Evolutionary conservation across 2,797 vertebrate genomes (phyloP), one percentile per base, ranked within the genome.

Genomic region (Cirrhinus mrigala): DNA sequence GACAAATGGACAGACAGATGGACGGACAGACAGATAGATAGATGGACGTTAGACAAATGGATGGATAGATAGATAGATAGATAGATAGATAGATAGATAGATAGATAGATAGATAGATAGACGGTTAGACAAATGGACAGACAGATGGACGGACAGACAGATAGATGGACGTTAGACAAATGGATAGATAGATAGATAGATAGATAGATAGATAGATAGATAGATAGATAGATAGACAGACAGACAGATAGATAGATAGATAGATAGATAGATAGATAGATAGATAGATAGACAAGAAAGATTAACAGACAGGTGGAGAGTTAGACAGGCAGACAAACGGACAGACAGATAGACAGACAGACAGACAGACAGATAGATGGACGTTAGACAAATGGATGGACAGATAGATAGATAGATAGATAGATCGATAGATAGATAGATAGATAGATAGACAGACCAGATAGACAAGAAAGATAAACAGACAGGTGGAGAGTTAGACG

Each of bases 1-100:
- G 24, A 27, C 0, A 27, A 0, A 62, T 0, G 3, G 1, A 50
- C 8, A 1, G 48, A 50, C 0, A 50, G 33, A 37, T 5, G 2
- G 15, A 37, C 4, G 33, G 46, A 48, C 46, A 1, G 11, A 48
- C 3, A 22, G 54, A 20, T 1, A 58, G 22, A 58, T 0, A 58
- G 54, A 22, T 1, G 22, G 33, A 33, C 3, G 3, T 3, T 3
- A 33, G 3, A 33, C 33, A 33, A 33, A 33, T 33, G 33, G 33
- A 33, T 33, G 33, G 33, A 37, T 4, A 58, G 56, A n/a, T 0
- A 58, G 20, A 58, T 0, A 58, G 54, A n/a, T 0, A 29, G 27
- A 3, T 9, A 2, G 12, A 27, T 1, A 16, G 22, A 58, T 7
- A n/a, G 11, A 22, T 1, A n/a, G 1, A 58, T 0, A 24, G 20